phyloP scores from a whole-genome alignment of 2,113 vertebrate species.

The Thamnophis sirtalis region DNA sequence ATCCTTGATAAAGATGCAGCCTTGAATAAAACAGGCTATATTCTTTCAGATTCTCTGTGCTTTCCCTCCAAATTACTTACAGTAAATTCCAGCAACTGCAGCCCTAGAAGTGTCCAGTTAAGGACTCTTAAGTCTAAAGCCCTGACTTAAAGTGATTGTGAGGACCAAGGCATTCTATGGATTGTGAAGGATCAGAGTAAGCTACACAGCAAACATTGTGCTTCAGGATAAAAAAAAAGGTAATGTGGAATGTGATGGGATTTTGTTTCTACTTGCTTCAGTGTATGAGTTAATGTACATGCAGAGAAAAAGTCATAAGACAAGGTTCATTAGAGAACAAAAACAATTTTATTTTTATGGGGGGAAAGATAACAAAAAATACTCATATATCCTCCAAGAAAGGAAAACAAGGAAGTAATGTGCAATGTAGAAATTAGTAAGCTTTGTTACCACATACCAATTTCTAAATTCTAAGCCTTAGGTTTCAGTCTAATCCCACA shows the following conservation, averaged over 20 bases:
- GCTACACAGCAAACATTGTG: not conserved
- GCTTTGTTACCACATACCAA: not conserved
- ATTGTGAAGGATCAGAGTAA: not conserved
- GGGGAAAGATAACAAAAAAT: not conserved
- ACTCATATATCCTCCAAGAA: not conserved
- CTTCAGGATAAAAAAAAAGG: not conserved
- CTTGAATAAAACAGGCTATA: not conserved
- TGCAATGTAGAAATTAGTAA: not conserved
- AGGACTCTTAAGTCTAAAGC: not conserved
- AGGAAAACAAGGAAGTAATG: not conserved
- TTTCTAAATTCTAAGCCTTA: not conserved
- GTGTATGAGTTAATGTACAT: not conserved
- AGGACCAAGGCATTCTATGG: not conserved
- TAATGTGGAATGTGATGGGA: not conserved
- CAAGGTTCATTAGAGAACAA: not conserved
- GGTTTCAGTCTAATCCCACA: not conserved
- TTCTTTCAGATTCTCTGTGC: not conserved
- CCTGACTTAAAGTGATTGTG: not conserved
- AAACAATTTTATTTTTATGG: not conserved
- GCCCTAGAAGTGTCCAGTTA: not conserved
- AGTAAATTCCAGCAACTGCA: not conserved
- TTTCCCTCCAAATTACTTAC: not conserved
- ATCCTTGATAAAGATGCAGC: not conserved
- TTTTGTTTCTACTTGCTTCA: not conserved
- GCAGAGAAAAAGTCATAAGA: not conserved